These are phyloP conservation scores for Girardia tigrina DNA, from an alignment of 2,888 invertebrate genomes.

Conservation along the genomic window DNA sequence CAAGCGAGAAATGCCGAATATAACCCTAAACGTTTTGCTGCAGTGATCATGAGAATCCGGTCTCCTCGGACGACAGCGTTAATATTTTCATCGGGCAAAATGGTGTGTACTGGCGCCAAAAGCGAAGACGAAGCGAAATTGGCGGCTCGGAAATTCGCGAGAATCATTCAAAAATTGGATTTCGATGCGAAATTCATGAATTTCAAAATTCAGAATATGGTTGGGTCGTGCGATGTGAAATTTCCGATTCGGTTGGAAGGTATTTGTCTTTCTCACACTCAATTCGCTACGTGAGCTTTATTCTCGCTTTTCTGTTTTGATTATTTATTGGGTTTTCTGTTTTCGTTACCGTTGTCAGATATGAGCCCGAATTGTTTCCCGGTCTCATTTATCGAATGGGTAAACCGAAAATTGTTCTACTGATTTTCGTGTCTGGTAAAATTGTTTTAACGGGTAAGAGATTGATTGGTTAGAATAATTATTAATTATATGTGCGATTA, in stretches of 20 bases:
- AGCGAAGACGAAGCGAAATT: constrained; percentile 66
- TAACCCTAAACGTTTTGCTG: constrained; percentile 95
- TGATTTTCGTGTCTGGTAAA: constrained; percentile 98
- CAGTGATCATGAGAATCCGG: constrained; percentile 84
- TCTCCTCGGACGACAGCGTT: constrained; percentile 67
- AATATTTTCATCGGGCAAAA: constrained; percentile 70
- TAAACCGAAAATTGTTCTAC: constrained; percentile 76
- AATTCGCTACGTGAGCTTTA: constrained; percentile 58
- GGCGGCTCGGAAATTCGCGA: constrained; percentile 67
- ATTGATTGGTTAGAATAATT: background rate
- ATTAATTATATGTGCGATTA: too few relatives aligned
- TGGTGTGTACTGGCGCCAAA: constrained; percentile 74
- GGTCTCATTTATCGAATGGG: constrained; percentile 97
- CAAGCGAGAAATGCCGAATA: constrained; percentile 97
- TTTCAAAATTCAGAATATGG: constrained; percentile 73
- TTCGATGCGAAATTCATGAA: constrained; percentile 64
- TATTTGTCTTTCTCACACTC: constrained; percentile 66
- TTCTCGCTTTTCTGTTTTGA: background rate
- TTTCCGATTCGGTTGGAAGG: constrained; percentile 70
- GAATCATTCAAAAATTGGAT: constrained; percentile 68
- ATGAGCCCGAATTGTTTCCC: constrained; percentile 94
- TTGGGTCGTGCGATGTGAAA: constrained; percentile 71
- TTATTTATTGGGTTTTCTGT: background rate
- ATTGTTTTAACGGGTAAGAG: constrained; percentile 70
- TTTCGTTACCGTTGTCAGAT: constrained; percentile 54